Conservation (phyloP, 2,113 vertebrate species). For the Odocoileus hemionus region DNA sequence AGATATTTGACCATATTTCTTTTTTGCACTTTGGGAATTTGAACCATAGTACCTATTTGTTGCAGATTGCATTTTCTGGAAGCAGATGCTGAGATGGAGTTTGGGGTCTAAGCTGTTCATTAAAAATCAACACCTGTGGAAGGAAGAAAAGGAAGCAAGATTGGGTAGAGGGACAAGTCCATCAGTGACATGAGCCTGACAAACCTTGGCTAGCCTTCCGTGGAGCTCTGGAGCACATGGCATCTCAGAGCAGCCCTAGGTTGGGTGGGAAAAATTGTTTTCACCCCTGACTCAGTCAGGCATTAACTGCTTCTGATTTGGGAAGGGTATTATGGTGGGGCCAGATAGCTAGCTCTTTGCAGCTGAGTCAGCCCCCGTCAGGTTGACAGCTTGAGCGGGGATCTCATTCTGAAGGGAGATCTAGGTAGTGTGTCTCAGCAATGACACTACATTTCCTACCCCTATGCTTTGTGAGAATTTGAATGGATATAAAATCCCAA, state of each 20-base stretch:
- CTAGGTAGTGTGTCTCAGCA: neutral
- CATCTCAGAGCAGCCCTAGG: neutral
- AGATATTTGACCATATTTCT: neutral
- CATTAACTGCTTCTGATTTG: neutral
- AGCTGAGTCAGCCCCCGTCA: neutral
- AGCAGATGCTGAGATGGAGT: neutral
- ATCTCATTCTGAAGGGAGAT: neutral
- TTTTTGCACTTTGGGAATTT: neutral
- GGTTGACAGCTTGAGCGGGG: neutral
- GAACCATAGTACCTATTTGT: neutral
- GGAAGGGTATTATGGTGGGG: neutral
- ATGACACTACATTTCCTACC: neutral
- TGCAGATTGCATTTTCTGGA: neutral
- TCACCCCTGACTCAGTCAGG: neutral
- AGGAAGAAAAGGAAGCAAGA: neutral
- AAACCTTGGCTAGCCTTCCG: neutral
- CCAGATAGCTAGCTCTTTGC: neutral
- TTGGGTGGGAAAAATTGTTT: neutral
- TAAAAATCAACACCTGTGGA: neutral
- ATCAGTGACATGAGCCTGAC: neutral
- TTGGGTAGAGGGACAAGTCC: neutral
- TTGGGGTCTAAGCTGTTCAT: neutral
- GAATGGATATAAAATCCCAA: neutral
- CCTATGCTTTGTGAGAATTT: neutral
- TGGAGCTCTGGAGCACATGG: neutral